Base-by-base conservation (phyloP, 2,113 vertebrate species). In the Cyprinodon brontotheroides region DNA sequence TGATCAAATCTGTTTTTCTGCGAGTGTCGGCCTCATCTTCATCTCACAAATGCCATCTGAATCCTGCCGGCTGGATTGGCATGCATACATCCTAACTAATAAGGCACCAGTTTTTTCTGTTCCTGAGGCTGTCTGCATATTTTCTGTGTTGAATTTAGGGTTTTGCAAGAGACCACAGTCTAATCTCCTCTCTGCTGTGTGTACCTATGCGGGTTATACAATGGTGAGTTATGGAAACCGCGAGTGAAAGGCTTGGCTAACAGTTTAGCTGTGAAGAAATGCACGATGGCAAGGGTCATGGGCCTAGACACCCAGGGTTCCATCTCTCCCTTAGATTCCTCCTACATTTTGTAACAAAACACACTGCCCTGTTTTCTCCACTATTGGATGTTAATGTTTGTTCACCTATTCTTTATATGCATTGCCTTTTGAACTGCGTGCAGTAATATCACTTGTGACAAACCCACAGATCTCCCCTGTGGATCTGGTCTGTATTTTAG, bases 1-100 rank as follows among this genome's bases (percentile, higher is more conserved):
- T 79, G 87, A 91, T 92, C 81, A 89, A 74, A 89, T 90, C 85
- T 63, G 83, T 29, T 82, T 29, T 79, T 81, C 69, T 68, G 63
- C 76, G 41, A 61, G 69, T 80, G 78, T 75, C n/a, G 41, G 67
- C 70, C 60, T 80, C 63, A 38, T 57, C 75, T 77, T 80, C 73
- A 72, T 78, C 62, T 75, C 22, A 47, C 59, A 83, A 73, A 85
- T 66, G 66, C 59, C 4, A 61, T 11, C 17, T 60, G 75, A 61
- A 79, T 85, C 71, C 72, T 84, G 64, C 67, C 73, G 76, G 77
- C 47, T 3, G 48, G 40, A 65, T 70, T 80, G 78, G 81, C 50
- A 17, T 29, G 70, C 75, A 77, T 74, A 45, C 75, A 20, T 85
- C 76, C 80, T 78, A 65, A 76, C 78, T 68, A 72, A 84, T 47